phyloP scores from a whole-genome alignment of 2,797 vertebrate genomes.

The Dallia pectoralis region DNA sequence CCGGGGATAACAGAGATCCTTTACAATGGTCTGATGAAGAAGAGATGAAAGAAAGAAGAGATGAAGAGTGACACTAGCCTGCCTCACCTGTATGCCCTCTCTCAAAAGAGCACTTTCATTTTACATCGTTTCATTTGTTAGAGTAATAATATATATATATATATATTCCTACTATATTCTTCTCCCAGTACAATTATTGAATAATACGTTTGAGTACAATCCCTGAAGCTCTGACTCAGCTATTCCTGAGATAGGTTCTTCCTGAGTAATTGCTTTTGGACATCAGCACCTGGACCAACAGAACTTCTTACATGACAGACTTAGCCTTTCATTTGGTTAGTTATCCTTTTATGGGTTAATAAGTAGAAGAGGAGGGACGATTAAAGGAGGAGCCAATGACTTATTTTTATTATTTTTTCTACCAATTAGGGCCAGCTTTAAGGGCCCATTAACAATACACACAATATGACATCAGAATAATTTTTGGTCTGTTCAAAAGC shows the following conservation, averaged over 20 bases:
- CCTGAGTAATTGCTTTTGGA: not conserved
- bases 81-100: not conserved
- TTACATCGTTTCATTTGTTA: not conserved
- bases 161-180: not conserved
- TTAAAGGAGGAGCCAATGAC: too few species aligned
- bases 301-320: too few species aligned
- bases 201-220: not conserved
- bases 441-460: too few species aligned
- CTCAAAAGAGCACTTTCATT: conserved; percentile 1
- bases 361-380: too few species aligned
- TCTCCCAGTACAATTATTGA: not conserved
- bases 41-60: too few species aligned
- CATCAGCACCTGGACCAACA: too few species aligned
- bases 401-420: too few species aligned
- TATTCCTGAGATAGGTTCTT: not conserved
- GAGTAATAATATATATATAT: not conserved
- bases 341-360: too few species aligned
- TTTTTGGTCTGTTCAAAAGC: too few species aligned
- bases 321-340: too few species aligned
- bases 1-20: conserved; percentile 12
- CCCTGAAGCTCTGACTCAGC: not conserved
- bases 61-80: conserved; percentile 25
- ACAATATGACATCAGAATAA: too few species aligned
- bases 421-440: too few species aligned
- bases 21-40: conserved; percentile 32